Percentiles rank a stretch among this genome's conserved stretches.
Evolutionary conservation across 1,140 invertebrate species (phyloP).

Genomic region (Drosophila bifasciata): DNA sequence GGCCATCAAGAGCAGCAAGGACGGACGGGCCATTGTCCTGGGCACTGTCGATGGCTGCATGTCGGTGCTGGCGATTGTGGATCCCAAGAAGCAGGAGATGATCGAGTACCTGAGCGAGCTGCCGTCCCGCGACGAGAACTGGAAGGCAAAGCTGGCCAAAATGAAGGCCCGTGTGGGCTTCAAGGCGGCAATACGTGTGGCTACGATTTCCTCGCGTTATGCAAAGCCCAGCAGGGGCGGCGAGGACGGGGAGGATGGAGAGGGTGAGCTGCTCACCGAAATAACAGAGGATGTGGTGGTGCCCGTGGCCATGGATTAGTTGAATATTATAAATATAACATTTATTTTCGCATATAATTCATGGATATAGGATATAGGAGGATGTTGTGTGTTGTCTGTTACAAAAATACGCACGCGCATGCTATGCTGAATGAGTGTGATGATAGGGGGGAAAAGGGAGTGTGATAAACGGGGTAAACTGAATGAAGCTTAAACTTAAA

Average conservation of each 20-base stretch:
- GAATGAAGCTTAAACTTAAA: slow-evolving; percentile 62
- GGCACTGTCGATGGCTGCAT: slow-evolving; percentile 97
- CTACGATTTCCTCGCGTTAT: slow-evolving; percentile 78
- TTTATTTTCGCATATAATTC: slow-evolving; percentile 66
- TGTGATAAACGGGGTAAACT: slow-evolving; percentile 37
- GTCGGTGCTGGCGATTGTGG: slow-evolving; percentile 95
- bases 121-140: slow-evolving; percentile 90
- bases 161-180: slow-evolving; percentile 88
- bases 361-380: slow-evolving; percentile 63
- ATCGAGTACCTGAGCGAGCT: slow-evolving; percentile 88
- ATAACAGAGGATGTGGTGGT: slow-evolving; percentile 69
- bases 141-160: slow-evolving; percentile 89
- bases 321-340: slow-evolving; percentile 78
- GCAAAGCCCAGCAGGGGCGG: slow-evolving; percentile 53
- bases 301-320: slow-evolving; percentile 56
- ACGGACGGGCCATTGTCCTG: slow-evolving; percentile 92
- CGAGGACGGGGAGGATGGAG: slow-evolving; percentile 65
- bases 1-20: slow-evolving; percentile 92
- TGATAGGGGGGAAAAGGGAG: background rate
- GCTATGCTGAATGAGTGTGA: slow-evolving; percentile 3
- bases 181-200: slow-evolving; percentile 86
- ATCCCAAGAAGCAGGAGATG: slow-evolving; percentile 89
- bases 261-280: slow-evolving; percentile 71
- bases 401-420: slow-evolving; percentile 64
- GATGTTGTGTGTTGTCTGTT: slow-evolving; percentile 45